Conservation (phyloP, 2,797 vertebrate genomes). For the Clarias platycephalus region DNA sequence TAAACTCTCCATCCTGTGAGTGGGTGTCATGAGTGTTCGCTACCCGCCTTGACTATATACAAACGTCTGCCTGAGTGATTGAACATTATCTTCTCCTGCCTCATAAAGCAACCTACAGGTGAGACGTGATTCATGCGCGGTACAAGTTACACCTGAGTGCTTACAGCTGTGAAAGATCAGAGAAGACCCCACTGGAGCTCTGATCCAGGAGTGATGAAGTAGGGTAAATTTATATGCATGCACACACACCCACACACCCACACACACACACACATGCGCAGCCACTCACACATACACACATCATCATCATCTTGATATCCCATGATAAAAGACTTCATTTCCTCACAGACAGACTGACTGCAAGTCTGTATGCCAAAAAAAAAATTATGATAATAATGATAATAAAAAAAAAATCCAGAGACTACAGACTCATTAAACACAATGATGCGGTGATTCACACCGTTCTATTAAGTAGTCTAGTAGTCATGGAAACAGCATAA, state of each 20-base stretch:
- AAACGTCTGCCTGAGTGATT: slow-evolving; percentile 47
- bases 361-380: slow-evolving; percentile 39
- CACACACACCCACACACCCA: not conserved
- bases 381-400: not conserved
- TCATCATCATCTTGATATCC: not conserved
- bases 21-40: slow-evolving; percentile 39
- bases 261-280: not conserved
- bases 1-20: slow-evolving; percentile 16
- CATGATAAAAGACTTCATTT: slow-evolving; percentile 48
- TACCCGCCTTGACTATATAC: slow-evolving; percentile 41
- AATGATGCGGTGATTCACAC: slow-evolving; percentile 53
- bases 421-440: slow-evolving; percentile 55
- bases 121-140: slow-evolving; percentile 49
- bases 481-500: slow-evolving; percentile 56
- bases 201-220: slow-evolving; percentile 24
- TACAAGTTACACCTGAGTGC: slow-evolving; percentile 41
- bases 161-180: slow-evolving; percentile 47
- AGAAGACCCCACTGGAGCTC: slow-evolving; percentile 15
- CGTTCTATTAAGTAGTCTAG: slow-evolving; percentile 50
- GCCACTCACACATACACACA: not conserved
- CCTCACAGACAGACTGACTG: slow-evolving; percentile 42
- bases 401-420: slow-evolving; percentile 32
- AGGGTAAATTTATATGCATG: slow-evolving; percentile 25
- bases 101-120: slow-evolving; percentile 45
- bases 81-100: slow-evolving; percentile 40